phyloP scores from a whole-genome alignment of 1,140 invertebrate genomes.

The Bombus waltoni region DNA sequence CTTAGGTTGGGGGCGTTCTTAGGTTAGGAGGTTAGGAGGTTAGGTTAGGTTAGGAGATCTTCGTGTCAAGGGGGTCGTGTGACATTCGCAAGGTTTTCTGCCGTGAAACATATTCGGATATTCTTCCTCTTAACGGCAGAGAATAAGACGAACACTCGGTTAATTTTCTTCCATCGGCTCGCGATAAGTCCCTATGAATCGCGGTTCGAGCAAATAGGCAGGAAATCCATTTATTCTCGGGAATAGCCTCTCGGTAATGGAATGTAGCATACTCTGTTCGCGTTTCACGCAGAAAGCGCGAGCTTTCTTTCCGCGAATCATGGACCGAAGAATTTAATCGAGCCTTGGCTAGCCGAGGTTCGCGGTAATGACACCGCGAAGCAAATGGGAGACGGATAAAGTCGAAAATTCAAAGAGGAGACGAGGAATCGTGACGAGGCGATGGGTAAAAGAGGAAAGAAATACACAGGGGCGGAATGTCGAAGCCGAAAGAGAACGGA shows the following conservation, averaged over 20 bases:
- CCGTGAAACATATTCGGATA: too few relatives aligned
- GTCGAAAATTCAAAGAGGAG: too few relatives aligned
- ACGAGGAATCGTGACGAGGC: neutral
- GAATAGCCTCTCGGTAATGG: neutral
- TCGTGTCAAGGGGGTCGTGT: too few relatives aligned
- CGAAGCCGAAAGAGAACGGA: constrained; percentile 42
- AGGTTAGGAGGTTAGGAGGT: too few relatives aligned
- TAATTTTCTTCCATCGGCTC: neutral
- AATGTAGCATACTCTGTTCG: constrained; percentile 20
- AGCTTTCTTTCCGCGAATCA: constrained; percentile 40
- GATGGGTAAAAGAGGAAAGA: neutral
- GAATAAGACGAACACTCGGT: too few relatives aligned
- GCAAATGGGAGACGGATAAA: neutral
- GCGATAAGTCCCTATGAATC: neutral
- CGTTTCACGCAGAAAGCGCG: neutral
- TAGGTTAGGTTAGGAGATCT: too few relatives aligned
- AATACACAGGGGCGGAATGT: neutral
- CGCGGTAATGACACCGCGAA: neutral
- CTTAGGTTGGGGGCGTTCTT: too few relatives aligned
- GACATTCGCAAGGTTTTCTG: too few relatives aligned
- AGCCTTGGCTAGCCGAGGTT: constrained; percentile 70
- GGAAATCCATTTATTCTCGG: constrained; percentile 5
- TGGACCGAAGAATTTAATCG: constrained; percentile 75
- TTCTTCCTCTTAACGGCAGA: too few relatives aligned
- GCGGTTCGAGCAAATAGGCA: constrained; percentile 7